Evolutionary conservation across 2,888 invertebrate genomes (phyloP), one percentile per base, ranked within the genome.

Genomic region (Steinernema scapterisci): DNA sequence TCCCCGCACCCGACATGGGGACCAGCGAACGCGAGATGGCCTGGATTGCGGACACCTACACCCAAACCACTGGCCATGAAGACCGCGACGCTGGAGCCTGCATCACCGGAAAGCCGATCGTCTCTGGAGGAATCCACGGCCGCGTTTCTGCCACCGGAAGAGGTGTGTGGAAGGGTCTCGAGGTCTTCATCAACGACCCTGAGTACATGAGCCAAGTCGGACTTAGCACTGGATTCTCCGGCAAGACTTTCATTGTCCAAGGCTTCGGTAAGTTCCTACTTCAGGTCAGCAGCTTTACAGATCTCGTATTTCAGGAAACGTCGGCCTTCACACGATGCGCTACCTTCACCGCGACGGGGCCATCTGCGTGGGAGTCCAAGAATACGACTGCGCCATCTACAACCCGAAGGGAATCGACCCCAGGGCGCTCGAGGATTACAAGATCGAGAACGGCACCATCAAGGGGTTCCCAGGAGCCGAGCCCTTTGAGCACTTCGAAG

Each of bases 1-100:
- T 97, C n/a, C 97, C 97, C n/a, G 97, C 97, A 56, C 97, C 97
- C 0, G 97, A 97, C 89, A 95, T 97, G 93, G 97, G 96, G 73
- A 97, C 97, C 0, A 94, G 96, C 23, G 95, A 95, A 88, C 92
- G 96, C 27, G 97, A 97, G 90, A 96, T 95, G 95, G 94, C 94
- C 76, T 99, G 97, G 97, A 94, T 97, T 85, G 95, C 96, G 0
- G 97, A 99, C 89, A 97, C 97, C 0, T 99, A 95, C 89, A 92
- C 94, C 73, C 95, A 95, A 89, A 97, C 97, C 54, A 92, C 95
- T 85, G 92, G 91, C 90, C 85, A 87, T 74, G 78, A 83, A 75
- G 86, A 86, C 73, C 84, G 82, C 75, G 97, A 99, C 89, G 94
- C 96, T 23, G 92, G 94, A 88, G 97, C 95, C 16, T 97, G 96